Percentiles rank a stretch among this genome's conserved stretches.
phyloP scores from a whole-genome alignment of 2,888 invertebrate species.

The Polydrusus tereticollis region DNA sequence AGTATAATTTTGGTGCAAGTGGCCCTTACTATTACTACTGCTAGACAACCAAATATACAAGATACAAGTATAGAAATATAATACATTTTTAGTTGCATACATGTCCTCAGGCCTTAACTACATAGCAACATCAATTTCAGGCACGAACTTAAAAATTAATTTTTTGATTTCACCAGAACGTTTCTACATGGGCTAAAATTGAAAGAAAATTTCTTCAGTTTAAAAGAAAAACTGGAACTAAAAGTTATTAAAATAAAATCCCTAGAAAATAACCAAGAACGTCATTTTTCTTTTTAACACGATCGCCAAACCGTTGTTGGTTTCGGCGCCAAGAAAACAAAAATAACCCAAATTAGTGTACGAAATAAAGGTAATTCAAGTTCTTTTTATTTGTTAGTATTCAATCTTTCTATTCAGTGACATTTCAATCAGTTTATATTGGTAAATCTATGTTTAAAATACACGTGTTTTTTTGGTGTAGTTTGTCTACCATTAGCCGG shows the following conservation, averaged over 20 bases:
- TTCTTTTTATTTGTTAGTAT: neutral
- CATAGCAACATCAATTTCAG: neutral
- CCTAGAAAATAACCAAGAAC: conserved; percentile 6
- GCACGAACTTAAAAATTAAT: too few species aligned
- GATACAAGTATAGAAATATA: too few species aligned
- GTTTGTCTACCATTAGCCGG: conserved; percentile 24
- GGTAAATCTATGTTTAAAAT: neutral
- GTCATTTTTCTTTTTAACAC: conserved; percentile 35
- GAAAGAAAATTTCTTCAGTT: neutral
- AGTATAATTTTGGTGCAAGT: too few species aligned
- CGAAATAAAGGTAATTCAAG: conserved; percentile 12
- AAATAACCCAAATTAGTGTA: conserved; percentile 19
- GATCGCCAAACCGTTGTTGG: conserved; percentile 36
- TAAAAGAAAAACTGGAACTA: too few species aligned
- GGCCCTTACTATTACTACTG: too few species aligned
- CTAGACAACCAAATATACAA: too few species aligned
- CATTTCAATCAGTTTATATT: neutral
- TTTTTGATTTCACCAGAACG: too few species aligned
- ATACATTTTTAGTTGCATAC: too few species aligned
- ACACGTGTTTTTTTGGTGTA: conserved; percentile 23
- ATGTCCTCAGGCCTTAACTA: neutral
- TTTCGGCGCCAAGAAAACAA: conserved; percentile 38
- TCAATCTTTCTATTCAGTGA: neutral
- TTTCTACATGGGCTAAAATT: neutral
- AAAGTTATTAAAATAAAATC: conserved; percentile 1